Base-by-base conservation (phyloP, 37 sponge, comb jelly and placozoan genomes). In the Spongia lamella region DNA sequence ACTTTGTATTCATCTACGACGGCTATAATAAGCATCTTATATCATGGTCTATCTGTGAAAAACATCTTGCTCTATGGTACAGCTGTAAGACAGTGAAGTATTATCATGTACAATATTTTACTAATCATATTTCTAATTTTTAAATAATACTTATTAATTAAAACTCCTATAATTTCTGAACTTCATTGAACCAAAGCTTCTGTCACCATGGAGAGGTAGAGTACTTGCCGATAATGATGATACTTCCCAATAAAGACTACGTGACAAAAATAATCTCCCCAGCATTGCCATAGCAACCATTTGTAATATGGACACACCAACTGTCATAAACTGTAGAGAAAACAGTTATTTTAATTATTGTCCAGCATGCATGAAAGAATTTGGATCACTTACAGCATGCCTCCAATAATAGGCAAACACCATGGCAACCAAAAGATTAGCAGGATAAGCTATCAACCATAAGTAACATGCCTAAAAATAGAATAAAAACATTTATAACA, bases 201-300 rank as follows among this genome's bases (percentile, higher is more conserved):
- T 68, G 58, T 87, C 83, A 38, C 82, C 49, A 21, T 66, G 72
- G 36, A 91, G 78, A 24, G 92, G 92, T 11, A 91, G 80, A 7
- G 84, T 79, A 49, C 87, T 65, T 38, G 81, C 84, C 29, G 88
- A 83, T 22, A 86, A 81, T 5, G 87, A 69, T 57, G 88, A 86
- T 31, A 91, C 92, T 75, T 86, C 87, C 92, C 92, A 91, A 70
- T 86, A 91, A 53, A 91, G 80, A 67, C 84, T 83, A 38, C 88
- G 87, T 22, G 84, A 59, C 36, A 86, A 60, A 67, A 86, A 91
- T 72, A 86, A 68, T 37, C 84, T 65, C 53, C 89, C 79, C 7
- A 88, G 79, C 62, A 77, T 24, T 24, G 55, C 59, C 75, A 88
- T 66, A 27, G 89, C 53, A 35, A 43, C 69, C 14, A 79, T 56